Percentiles rank a stretch among this genome's conserved stretches.
Evolutionary conservation across 2,888 invertebrate genomes (phyloP).

Genomic region (Trissonchulus sp.): DNA sequence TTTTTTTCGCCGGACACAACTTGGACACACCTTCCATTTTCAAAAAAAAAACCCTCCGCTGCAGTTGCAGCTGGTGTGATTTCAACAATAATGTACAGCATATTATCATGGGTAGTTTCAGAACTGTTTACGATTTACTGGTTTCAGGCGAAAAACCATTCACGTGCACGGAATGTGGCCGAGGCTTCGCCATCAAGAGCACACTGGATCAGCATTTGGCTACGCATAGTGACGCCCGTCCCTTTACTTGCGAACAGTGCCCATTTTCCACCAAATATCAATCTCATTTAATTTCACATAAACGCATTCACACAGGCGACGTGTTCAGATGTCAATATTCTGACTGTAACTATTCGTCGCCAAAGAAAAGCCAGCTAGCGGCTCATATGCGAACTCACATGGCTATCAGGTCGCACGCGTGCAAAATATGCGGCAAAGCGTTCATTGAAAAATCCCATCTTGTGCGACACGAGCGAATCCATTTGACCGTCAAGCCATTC

Average conservation of each 20-base stretch:
- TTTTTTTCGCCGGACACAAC: too few species aligned
- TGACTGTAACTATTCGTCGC: constrained; percentile 62
- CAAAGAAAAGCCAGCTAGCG: constrained; percentile 63
- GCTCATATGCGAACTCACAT: constrained; percentile 63
- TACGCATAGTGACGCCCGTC: constrained; percentile 59
- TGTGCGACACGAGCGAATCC: constrained; percentile 64
- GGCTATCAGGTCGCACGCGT: constrained; percentile 59
- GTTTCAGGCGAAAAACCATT: constrained; percentile 58
- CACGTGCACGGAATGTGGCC: constrained; percentile 59
- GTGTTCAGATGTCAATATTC: constrained; percentile 63
- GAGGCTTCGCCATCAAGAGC: constrained; percentile 60
- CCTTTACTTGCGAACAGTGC: constrained; percentile 64
- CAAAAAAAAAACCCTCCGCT: too few species aligned
- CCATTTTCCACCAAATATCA: constrained; percentile 65
- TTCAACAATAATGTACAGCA: too few species aligned
- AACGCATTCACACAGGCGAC: constrained; percentile 63
- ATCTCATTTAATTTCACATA: constrained; percentile 64
- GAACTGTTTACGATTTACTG: constrained; percentile 29
- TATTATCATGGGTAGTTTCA: too few species aligned
- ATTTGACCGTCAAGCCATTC: constrained; percentile 60
- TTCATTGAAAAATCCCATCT: constrained; percentile 66
- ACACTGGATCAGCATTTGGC: constrained; percentile 61
- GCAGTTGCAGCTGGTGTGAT: too few species aligned
- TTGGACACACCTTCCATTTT: too few species aligned
- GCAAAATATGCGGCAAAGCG: constrained; percentile 61